These are phyloP conservation scores for Pristionchus fissidentatus DNA, from an alignment of 2,888 invertebrate genomes.

Conservation along the genomic window DNA sequence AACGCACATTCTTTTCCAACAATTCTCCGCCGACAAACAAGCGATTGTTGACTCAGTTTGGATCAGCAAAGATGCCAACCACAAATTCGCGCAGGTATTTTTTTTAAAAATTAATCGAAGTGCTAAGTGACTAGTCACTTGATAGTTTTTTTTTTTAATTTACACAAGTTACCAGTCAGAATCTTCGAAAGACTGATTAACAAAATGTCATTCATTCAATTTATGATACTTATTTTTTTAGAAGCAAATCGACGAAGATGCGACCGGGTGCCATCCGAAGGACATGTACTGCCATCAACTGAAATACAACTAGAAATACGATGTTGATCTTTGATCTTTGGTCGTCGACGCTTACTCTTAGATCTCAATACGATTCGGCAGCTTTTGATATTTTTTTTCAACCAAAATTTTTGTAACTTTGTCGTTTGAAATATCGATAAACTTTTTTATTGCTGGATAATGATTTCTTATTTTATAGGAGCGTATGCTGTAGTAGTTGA, in stretches of 20 bases:
- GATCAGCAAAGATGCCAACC: not conserved
- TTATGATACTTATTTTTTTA: slow-evolving; percentile 26
- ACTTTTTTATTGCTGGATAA: too few relatives aligned
- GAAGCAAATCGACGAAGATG: slow-evolving; percentile 24
- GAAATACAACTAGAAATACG: slow-evolving; percentile 19
- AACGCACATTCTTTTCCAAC: not conserved
- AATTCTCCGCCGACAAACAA: not conserved
- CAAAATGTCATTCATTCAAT: too few relatives aligned
- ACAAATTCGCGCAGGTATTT: too few relatives aligned
- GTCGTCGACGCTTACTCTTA: not conserved
- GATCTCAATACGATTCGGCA: not conserved
- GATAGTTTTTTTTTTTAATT: not conserved
- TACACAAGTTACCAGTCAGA: too few relatives aligned
- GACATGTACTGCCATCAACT: slow-evolving; percentile 48
- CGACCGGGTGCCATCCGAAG: slow-evolving; percentile 43
- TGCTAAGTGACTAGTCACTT: too few relatives aligned
- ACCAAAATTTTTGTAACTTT: too few relatives aligned
- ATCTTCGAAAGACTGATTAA: too few relatives aligned
- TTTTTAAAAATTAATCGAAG: too few relatives aligned
- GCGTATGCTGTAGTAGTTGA: too few relatives aligned
- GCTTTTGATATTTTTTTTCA: too few relatives aligned
- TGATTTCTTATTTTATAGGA: too few relatives aligned
- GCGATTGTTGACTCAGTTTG: not conserved
- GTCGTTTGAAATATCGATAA: too few relatives aligned
- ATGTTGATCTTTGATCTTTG: slow-evolving; percentile 31